phyloP scores from a whole-genome alignment of 2,888 invertebrate genomes.

The Dasysyrphus tricinctus region DNA sequence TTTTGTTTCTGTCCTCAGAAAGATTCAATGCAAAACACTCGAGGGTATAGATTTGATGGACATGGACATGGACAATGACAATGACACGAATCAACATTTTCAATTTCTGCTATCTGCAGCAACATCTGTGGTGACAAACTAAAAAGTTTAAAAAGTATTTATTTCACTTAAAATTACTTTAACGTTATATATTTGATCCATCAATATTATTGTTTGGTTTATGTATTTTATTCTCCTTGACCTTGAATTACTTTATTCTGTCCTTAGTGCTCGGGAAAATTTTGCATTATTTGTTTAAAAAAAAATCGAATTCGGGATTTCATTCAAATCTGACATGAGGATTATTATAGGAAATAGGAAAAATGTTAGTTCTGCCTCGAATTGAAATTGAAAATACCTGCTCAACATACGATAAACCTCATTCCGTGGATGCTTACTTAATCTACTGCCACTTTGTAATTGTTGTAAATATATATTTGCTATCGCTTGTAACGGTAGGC shows the following conservation, averaged over 20 bases:
- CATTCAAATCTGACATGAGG: no score
- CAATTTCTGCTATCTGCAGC: background rate
- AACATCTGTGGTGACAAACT: conserved; percentile 6
- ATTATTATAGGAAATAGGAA: no score
- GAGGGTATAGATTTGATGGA: background rate
- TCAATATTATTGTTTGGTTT: background rate
- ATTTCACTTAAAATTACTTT: background rate
- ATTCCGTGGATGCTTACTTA: no score
- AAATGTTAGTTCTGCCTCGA: no score
- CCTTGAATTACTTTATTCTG: background rate
- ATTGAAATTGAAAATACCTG: no score
- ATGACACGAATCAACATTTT: background rate
- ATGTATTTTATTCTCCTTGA: background rate
- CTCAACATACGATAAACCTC: no score
- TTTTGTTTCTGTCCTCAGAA: background rate
- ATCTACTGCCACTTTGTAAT: no score
- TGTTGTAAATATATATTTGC: no score
- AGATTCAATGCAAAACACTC: background rate
- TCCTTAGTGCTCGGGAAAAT: background rate
- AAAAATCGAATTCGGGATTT: no score
- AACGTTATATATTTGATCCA: background rate
- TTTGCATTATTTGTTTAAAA: background rate
- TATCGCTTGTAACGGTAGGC: no score
- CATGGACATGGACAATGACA: background rate
- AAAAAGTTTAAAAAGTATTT: background rate